Evolutionary conservation across 2,888 invertebrate species (phyloP).

Genomic region (Leuctra nigra): DNA sequence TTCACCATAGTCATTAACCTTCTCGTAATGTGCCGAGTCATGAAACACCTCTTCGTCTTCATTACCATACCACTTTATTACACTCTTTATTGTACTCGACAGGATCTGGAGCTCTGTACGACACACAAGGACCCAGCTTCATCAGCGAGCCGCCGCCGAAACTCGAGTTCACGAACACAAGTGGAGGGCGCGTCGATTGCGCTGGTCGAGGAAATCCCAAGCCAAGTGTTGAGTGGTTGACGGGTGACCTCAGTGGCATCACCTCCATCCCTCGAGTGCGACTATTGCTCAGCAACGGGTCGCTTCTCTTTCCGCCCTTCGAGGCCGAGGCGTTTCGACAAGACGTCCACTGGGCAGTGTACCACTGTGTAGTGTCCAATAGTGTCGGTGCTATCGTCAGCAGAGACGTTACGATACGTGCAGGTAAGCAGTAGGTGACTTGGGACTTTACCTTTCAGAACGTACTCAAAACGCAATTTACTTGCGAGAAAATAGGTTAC

Average conservation of each 20-base stretch:
- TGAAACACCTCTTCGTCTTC: too few species aligned
- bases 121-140: slow-evolving; percentile 50
- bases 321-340: slow-evolving; percentile 50
- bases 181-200: slow-evolving; percentile 48
- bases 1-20: too few species aligned
- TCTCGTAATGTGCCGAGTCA: too few species aligned
- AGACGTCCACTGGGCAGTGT: slow-evolving; percentile 51
- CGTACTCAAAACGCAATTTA: too few species aligned
- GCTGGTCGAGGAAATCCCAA: slow-evolving; percentile 48
- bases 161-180: slow-evolving; percentile 49
- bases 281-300: slow-evolving; percentile 47
- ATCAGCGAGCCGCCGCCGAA: slow-evolving; percentile 46
- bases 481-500: too few species aligned
- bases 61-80: too few species aligned
- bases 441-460: too few species aligned
- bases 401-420: slow-evolving; percentile 47
- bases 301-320: slow-evolving; percentile 49
- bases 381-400: slow-evolving; percentile 47
- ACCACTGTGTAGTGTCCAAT: slow-evolving; percentile 47
- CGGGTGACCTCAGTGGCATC: slow-evolving; percentile 46
- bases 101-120: slow-evolving; percentile 44
- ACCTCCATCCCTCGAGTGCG: slow-evolving; percentile 41
- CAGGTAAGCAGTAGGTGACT: slow-evolving; percentile 36
- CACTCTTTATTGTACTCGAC: slow-evolving; percentile 21
- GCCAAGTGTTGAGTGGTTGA: slow-evolving; percentile 49